phyloP scores from a whole-genome alignment of 1,140 invertebrate species.

The Hirudo medicinalis region DNA sequence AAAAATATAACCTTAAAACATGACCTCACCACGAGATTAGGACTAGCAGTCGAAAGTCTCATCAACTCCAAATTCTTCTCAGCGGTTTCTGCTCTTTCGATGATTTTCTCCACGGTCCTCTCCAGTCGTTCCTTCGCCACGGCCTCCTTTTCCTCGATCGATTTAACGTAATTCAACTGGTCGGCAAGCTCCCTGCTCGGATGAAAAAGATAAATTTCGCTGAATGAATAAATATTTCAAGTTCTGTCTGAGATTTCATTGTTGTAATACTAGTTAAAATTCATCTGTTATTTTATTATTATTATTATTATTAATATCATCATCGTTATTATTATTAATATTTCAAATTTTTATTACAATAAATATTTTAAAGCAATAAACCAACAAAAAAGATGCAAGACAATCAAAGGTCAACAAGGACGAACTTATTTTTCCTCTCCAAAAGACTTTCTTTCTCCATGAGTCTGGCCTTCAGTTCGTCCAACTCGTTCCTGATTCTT shows the following conservation, averaged over 20 bases:
- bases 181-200: not conserved
- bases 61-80: slow-evolving; percentile 3
- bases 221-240: not conserved
- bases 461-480: not conserved
- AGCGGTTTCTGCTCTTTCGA: slow-evolving; percentile 9
- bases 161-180: slow-evolving; percentile 1
- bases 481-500: not conserved
- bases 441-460: slow-evolving; percentile 4
- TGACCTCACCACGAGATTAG: too few relatives aligned
- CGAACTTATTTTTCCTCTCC: slow-evolving; percentile 5
- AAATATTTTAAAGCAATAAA: not conserved
- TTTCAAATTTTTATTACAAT: too few relatives aligned
- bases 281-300: not conserved
- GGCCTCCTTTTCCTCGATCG: not conserved
- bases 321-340: too few relatives aligned
- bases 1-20: too few relatives aligned
- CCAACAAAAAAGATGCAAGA: too few relatives aligned
- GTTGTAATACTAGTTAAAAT: not conserved
- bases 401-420: too few relatives aligned
- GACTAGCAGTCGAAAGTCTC: not conserved
- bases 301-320: too few relatives aligned
- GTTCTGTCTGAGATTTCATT: too few relatives aligned
- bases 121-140: not conserved
- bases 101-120: slow-evolving; percentile 1
- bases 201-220: too few relatives aligned